A percentile compares a stretch with the other conserved stretches of the same genome.
Conservation (phyloP, 2,797 vertebrate genomes). For the Merluccius polli region DNA sequence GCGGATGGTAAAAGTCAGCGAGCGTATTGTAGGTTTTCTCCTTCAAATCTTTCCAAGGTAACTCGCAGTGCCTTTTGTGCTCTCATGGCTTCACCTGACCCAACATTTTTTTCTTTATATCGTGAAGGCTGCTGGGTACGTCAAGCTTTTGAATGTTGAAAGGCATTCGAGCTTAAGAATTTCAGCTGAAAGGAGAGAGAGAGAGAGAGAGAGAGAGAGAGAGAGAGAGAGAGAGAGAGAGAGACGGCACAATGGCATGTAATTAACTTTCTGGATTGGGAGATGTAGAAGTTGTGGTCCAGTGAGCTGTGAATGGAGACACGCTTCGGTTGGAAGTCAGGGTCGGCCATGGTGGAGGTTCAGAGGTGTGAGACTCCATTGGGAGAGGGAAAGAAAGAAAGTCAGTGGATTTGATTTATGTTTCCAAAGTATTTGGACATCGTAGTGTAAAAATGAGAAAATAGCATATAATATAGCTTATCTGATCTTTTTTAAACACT, state of each 20-base stretch:
- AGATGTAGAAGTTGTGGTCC: constrained; percentile 7
- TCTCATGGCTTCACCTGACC: neutral
- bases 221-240: neutral
- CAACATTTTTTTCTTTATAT: neutral
- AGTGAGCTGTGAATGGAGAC: neutral
- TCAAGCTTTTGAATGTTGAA: neutral
- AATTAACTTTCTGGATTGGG: neutral
- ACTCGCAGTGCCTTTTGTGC: neutral
- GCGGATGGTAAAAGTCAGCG: neutral
- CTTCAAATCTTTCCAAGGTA: neutral
- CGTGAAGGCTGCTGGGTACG: neutral
- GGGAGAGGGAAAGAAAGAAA: neutral
- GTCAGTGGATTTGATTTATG: neutral
- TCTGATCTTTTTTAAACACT: neutral
- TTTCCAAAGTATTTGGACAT: neutral
- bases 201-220: neutral
- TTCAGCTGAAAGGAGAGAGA: neutral
- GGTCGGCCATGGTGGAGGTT: neutral
- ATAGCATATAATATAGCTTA: neutral
- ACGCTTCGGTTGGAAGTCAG: neutral
- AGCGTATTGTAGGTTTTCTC: neutral
- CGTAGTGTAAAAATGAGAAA: neutral
- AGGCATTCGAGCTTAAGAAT: constrained; percentile 1
- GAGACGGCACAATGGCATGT: neutral
- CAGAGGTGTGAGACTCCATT: neutral